Percentiles rank a stretch among this genome's conserved stretches.
These are phyloP conservation scores for Zosterops pallidus DNA, from an alignment of 2,113 vertebrate genomes.

Conservation along the genomic window DNA sequence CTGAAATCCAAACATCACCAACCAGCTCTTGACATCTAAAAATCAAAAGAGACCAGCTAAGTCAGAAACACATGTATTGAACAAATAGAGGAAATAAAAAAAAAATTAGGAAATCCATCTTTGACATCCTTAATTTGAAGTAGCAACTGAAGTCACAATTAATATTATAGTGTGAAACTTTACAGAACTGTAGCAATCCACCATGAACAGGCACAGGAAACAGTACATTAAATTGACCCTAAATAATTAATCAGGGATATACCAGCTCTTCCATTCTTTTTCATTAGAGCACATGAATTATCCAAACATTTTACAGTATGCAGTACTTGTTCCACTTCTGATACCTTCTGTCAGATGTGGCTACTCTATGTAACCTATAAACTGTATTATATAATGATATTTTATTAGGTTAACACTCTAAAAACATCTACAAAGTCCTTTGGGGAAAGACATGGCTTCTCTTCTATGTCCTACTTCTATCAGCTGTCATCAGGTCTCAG, in stretches of 20 bases:
- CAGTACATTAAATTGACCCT: neutral
- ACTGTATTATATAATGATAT: neutral
- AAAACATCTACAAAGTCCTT: neutral
- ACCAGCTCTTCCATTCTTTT: neutral
- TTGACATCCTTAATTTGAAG: neutral
- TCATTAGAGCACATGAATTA: neutral
- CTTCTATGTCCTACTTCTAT: neutral
- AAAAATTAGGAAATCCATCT: neutral
- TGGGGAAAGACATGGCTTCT: neutral
- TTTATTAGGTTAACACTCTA: neutral
- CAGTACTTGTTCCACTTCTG: neutral
- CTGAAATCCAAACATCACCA: constrained; percentile 99
- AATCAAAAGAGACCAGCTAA: constrained; percentile 50
- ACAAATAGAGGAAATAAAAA: neutral
- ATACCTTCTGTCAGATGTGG: neutral
- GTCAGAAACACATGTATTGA: neutral
- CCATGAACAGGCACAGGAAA: neutral
- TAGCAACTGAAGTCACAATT: neutral
- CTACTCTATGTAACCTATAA: neutral
- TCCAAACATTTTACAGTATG: neutral
- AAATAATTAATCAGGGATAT: neutral
- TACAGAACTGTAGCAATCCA: neutral
- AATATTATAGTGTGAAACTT: neutral
- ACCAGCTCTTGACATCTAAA: constrained; percentile 98
- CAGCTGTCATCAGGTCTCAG: neutral